Evolutionary conservation across 2,888 invertebrate genomes (phyloP).

Genomic region (Adelphocoris suturalis): DNA sequence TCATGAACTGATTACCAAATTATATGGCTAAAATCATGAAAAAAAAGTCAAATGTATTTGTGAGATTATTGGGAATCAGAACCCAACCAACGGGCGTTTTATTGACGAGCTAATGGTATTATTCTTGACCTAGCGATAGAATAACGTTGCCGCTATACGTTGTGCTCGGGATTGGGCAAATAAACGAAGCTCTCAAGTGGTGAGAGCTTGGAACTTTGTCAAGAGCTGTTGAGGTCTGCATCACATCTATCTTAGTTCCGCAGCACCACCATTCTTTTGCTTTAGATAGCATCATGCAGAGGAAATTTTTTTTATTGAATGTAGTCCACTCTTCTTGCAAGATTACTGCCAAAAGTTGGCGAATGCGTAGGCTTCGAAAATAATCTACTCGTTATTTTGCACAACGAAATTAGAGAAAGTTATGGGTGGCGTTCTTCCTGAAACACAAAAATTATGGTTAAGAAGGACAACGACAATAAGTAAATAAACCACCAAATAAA

Average conservation of each 20-base stretch:
- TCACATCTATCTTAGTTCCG: constrained; percentile 39
- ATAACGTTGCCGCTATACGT: neutral
- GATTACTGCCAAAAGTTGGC: neutral
- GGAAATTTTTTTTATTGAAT: neutral
- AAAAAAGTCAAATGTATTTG: too few relatives aligned
- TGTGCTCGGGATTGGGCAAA: constrained; percentile 10
- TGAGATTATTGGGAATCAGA: too few relatives aligned
- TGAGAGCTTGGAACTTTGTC: constrained; percentile 33
- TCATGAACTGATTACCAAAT: too few relatives aligned
- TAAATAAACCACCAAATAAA: too few relatives aligned
- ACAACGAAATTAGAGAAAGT: too few relatives aligned
- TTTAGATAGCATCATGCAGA: constrained; percentile 23
- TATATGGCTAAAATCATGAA: too few relatives aligned
- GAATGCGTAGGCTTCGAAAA: too few relatives aligned
- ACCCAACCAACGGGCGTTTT: too few relatives aligned
- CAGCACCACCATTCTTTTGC: neutral
- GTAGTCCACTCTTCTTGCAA: neutral
- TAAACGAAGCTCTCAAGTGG: constrained; percentile 23
- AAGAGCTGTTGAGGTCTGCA: constrained; percentile 36
- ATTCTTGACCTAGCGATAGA: neutral
- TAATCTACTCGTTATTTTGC: too few relatives aligned
- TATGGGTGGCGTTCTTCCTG: too few relatives aligned
- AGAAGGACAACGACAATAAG: too few relatives aligned
- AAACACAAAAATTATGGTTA: too few relatives aligned
- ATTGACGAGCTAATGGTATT: neutral